Base-by-base conservation (phyloP, 2,888 invertebrate species). In the Xanthorhoe spadicearia region DNA sequence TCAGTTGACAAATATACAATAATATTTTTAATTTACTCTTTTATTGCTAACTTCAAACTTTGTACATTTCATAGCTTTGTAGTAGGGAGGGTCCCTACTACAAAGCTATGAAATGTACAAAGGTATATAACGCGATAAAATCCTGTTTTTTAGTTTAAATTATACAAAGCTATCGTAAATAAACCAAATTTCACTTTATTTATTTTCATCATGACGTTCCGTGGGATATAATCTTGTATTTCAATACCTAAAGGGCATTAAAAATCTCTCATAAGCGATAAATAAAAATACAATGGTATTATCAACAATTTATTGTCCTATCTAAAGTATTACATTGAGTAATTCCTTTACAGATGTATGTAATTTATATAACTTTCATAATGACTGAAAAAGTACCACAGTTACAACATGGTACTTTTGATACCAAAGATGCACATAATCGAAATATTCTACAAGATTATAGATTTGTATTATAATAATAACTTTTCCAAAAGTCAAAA, bases 1-100 rank as follows among this genome's bases (percentile, higher is more conserved):
- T 88, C 89, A 89, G 92, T 92, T 92, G 92, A 92, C 91, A 92
- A 92, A 92, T 92, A 92, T 88, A 90, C 87, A 85, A 86, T 86
- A 86, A 86, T 91, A 90, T 92, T 92, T 92, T 86, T 83, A 79
- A 70, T 50, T 63, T 58, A 15, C 38, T 68, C 69, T 51, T 55
- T 63, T 56, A 48, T 19, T 64, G 5, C 48, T 49, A 13, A 32
- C 8, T 13, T 43, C 38, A 43, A 10, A n/a, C n/a, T n/a, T n/a
- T n/a, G n/a, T n/a, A n/a, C n/a, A n/a, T n/a, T n/a, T n/a, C n/a
- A n/a, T n/a, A n/a, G n/a, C n/a, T n/a, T n/a, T n/a, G n/a, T n/a
- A n/a, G n/a, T n/a, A n/a, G n/a, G n/a, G n/a, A n/a, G n/a, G n/a
- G n/a, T n/a, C n/a, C n/a, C 23, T 23, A 23, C 23, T 23, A 4